These are phyloP conservation scores for Eunapius fragilis DNA, from an alignment of 37 sponge, comb jelly and placozoan species.

Conservation along the genomic window DNA sequence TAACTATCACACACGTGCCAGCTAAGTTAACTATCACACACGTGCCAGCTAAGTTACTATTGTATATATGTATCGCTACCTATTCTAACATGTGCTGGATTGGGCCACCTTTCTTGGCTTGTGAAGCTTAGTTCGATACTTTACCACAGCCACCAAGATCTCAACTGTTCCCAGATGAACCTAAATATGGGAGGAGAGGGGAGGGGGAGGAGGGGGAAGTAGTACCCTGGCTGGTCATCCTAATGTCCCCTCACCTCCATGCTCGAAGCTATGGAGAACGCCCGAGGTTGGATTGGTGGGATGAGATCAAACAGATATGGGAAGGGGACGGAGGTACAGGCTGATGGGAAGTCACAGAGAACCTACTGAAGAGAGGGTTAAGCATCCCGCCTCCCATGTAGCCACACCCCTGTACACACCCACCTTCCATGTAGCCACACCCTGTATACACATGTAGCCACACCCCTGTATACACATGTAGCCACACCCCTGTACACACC, in stretches of 20 bases:
- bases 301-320: constrained; percentile 91
- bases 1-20: no score
- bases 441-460: not conserved
- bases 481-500: not conserved
- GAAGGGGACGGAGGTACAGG: constrained; percentile 67
- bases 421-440: not conserved
- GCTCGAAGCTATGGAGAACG: constrained; percentile 97
- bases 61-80: no score
- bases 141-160: constrained; percentile 87
- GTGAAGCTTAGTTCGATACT: constrained; percentile 82
- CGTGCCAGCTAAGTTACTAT: not conserved
- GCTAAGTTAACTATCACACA: not conserved
- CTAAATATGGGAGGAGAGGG: constrained; percentile 26
- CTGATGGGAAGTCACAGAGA: constrained; percentile 86
- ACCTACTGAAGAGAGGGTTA: constrained; percentile 62
- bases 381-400: not conserved
- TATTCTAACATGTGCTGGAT: not conserved
- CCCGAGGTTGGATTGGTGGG: constrained; percentile 88
- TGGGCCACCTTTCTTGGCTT: constrained; percentile 69
- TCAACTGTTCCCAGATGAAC: constrained; percentile 72
- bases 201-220: not conserved
- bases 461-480: not conserved
- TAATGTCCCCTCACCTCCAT: constrained; percentile 28
- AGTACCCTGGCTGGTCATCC: not conserved
- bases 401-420: not conserved